A percentile compares a stretch with the other conserved stretches of the same genome.
phyloP scores from a whole-genome alignment of 2,113 vertebrate genomes.

The Zapus hudsonius region DNA sequence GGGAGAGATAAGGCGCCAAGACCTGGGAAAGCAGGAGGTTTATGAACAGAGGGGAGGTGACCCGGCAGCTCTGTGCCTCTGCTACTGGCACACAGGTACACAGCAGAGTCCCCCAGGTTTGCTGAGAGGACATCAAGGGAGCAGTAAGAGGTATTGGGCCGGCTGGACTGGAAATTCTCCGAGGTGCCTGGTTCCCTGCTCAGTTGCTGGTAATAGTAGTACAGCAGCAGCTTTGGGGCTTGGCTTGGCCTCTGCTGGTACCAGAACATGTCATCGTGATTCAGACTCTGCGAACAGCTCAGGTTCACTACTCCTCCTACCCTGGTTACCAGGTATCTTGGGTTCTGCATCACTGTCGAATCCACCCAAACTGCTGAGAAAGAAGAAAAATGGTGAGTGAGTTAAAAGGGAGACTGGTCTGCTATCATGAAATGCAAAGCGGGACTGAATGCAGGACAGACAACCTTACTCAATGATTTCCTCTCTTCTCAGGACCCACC shows the following conservation, averaged over 20 bases:
- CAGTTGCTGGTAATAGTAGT: accelerated
- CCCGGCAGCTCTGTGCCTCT: neutral
- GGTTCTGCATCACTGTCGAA: constrained; percentile 23
- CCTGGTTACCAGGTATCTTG: constrained; percentile 7
- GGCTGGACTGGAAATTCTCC: neutral
- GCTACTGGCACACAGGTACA: constrained; percentile 63
- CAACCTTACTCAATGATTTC: neutral
- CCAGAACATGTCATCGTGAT: neutral
- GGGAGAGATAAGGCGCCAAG: neutral
- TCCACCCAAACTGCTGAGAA: neutral
- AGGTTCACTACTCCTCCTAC: neutral
- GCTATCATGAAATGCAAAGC: neutral
- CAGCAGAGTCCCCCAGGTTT: neutral
- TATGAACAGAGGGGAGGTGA: neutral
- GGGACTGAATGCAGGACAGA: neutral
- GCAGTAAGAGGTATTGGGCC: neutral
- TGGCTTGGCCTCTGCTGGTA: constrained; percentile 51
- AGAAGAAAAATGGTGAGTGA: neutral
- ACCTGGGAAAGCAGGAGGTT: neutral
- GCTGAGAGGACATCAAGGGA: neutral
- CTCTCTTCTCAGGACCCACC: neutral
- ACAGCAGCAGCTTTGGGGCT: constrained; percentile 31
- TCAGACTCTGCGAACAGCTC: constrained; percentile 38
- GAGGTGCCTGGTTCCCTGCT: neutral
- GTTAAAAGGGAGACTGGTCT: neutral